These are phyloP conservation scores for Hyposmocoma kahamanoa DNA, from an alignment of 1,140 invertebrate genomes.

Conservation along the genomic window DNA sequence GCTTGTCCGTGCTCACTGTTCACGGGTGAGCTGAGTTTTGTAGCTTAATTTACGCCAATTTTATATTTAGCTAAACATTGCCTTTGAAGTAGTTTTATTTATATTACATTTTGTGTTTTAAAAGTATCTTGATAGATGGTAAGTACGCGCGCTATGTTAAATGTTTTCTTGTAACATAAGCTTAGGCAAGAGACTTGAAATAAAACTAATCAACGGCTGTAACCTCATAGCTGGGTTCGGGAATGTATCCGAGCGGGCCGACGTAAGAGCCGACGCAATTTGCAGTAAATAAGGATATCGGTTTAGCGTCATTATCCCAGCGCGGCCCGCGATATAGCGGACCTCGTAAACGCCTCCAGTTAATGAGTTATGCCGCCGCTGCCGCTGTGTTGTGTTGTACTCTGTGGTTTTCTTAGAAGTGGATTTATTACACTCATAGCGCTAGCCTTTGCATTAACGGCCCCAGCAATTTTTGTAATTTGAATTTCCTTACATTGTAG, in stretches of 20 bases:
- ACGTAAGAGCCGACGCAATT: constrained; percentile 31
- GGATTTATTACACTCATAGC: background rate
- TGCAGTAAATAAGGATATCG: constrained; percentile 62
- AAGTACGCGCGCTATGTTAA: no score
- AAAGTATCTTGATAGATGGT: no score
- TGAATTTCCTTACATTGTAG: no score
- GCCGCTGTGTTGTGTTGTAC: constrained; percentile 15
- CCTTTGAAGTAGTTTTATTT: no score
- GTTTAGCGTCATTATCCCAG: constrained; percentile 50
- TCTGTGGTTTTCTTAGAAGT: constrained; percentile 16
- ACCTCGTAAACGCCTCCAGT: constrained; percentile 19
- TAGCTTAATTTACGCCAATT: background rate
- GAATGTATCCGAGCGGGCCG: constrained; percentile 7
- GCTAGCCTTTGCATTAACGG: background rate
- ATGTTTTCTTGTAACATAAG: no score
- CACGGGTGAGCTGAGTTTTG: background rate
- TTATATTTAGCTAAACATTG: no score
- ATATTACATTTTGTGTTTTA: no score
- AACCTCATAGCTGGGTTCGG: constrained; percentile 9
- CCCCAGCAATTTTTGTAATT: constrained; percentile 16
- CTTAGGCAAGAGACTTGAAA: no score
- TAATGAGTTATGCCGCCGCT: constrained; percentile 22
- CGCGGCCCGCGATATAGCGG: constrained; percentile 15
- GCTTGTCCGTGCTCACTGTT: background rate
- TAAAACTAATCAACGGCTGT: constrained; percentile 20